These are phyloP conservation scores for Sylvia atricapilla DNA, from an alignment of 2,113 vertebrate species.

Conservation along the genomic window DNA sequence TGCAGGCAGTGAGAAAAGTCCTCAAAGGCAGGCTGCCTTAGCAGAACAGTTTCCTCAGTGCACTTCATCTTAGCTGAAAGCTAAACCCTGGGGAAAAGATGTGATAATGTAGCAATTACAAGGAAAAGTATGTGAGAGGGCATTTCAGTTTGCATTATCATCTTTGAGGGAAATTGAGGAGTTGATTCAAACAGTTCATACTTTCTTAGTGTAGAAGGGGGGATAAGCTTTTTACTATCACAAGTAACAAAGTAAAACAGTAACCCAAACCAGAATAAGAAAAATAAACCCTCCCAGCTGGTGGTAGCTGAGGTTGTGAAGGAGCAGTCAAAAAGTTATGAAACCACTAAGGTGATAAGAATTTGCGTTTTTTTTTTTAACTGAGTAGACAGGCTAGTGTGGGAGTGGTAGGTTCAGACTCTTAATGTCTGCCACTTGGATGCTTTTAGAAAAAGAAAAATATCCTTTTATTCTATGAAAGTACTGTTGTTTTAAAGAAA, in stretches of 20 bases:
- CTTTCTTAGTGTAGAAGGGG: background rate
- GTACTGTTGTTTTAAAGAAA: background rate
- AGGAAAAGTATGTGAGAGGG: background rate
- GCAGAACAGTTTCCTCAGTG: background rate
- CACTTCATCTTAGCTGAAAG: background rate
- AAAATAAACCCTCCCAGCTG: constrained; percentile 43
- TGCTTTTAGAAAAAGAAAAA: background rate
- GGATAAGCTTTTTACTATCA: background rate
- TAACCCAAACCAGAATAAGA: constrained; percentile 26
- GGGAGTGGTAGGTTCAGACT: background rate
- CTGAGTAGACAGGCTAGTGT: background rate
- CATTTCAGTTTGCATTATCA: background rate
- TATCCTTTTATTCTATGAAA: background rate
- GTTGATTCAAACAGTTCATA: background rate
- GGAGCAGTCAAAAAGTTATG: background rate
- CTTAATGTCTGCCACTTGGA: background rate
- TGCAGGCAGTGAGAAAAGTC: background rate
- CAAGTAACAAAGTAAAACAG: background rate
- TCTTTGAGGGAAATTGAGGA: background rate
- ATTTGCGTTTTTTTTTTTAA: constrained; percentile 4
- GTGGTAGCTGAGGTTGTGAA: background rate
- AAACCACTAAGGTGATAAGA: constrained; percentile 13
- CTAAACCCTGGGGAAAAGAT: background rate
- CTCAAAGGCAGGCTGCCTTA: background rate
- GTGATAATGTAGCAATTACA: background rate